These are phyloP conservation scores for Tupiocoris notatus DNA, from an alignment of 2,888 invertebrate genomes.

Conservation along the genomic window DNA sequence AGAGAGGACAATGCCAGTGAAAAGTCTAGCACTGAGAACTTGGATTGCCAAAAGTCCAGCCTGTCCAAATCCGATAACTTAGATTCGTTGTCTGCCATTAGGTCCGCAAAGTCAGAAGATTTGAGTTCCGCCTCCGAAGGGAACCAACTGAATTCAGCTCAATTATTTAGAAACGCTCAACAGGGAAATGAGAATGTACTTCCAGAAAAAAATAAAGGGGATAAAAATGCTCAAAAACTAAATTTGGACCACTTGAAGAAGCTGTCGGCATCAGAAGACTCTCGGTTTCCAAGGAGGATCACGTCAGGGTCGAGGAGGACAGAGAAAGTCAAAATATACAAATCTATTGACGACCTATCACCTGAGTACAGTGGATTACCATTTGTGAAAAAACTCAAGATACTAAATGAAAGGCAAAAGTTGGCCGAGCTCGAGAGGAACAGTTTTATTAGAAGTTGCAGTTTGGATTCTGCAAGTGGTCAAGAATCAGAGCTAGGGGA, in stretches of 20 bases:
- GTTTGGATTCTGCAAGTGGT: constrained; percentile 65
- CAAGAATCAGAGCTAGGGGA: constrained; percentile 53
- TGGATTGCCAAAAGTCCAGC: constrained; percentile 10
- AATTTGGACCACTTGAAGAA: constrained; percentile 1
- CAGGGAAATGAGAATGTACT: neutral
- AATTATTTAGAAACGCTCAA: constrained; percentile 35
- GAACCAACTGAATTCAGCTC: constrained; percentile 17
- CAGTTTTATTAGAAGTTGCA: constrained; percentile 73
- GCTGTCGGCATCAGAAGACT: neutral
- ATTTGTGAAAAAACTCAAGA: constrained; percentile 84
- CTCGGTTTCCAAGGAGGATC: constrained; percentile 3
- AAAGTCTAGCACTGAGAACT: constrained; percentile 37
- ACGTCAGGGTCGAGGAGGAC: neutral
- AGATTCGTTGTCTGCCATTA: neutral
- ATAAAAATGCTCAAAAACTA: constrained; percentile 23
- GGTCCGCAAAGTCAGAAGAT: too few relatives aligned
- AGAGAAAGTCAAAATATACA: constrained; percentile 56
- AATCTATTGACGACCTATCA: constrained; percentile 81
- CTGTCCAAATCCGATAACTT: constrained; percentile 12
- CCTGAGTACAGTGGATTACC: constrained; percentile 84
- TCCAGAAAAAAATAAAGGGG: constrained; percentile 11
- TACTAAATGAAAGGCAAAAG: constrained; percentile 83
- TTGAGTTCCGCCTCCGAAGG: constrained; percentile 3
- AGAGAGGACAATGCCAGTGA: constrained; percentile 53
- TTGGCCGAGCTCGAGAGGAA: constrained; percentile 69